Percentiles rank a stretch among this genome's conserved stretches.
Conservation (phyloP, 2,797 vertebrate species). For the Lemur catta region DNA sequence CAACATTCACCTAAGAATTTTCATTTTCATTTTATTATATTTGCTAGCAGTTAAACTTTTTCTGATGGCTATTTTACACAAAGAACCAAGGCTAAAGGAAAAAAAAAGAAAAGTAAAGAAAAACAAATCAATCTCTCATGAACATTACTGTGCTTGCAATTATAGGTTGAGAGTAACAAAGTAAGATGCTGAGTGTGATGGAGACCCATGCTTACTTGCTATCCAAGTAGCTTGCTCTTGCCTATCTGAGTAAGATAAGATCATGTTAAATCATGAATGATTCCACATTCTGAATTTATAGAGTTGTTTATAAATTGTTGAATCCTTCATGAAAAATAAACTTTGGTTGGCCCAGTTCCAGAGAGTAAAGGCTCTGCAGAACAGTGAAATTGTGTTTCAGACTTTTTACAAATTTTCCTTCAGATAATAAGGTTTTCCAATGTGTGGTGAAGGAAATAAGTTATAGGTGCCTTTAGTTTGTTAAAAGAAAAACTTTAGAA, state of each 20-base stretch:
- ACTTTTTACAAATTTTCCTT: background rate
- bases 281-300: background rate
- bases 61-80: background rate
- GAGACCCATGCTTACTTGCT: background rate
- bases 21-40: background rate
- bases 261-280: background rate
- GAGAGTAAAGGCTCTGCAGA: background rate
- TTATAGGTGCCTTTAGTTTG: background rate
- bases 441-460: background rate
- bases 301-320: background rate
- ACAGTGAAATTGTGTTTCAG: conserved; percentile 1
- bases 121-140: background rate
- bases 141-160: background rate
- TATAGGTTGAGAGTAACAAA: background rate
- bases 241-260: background rate
- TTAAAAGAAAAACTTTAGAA: background rate
- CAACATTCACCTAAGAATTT: background rate
- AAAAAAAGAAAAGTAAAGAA: background rate
- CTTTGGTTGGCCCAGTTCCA: background rate
- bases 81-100: background rate
- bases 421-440: background rate
- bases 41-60: conserved; percentile 5
- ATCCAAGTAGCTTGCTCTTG: background rate
- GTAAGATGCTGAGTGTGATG: background rate
- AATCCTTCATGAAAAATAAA: background rate